Conservation (phyloP, 2,113 vertebrate genomes). For the Mesocricetus auratus region DNA sequence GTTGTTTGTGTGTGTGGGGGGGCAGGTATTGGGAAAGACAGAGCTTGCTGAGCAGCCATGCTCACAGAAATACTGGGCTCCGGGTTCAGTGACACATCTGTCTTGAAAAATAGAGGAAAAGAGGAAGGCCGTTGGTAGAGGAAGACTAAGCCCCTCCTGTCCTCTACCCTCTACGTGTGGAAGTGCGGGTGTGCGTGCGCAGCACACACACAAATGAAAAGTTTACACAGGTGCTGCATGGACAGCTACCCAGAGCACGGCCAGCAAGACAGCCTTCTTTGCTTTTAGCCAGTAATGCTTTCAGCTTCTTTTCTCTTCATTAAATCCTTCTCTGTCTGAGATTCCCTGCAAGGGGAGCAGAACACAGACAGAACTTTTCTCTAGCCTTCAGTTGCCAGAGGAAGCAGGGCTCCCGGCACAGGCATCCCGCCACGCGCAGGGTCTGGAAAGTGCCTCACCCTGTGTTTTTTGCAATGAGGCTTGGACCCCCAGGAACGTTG, state of each 20-base stretch:
- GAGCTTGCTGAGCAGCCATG: neutral
- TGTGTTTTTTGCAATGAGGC: neutral
- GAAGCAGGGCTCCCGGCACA: neutral
- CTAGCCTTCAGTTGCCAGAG: neutral
- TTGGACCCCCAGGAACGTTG: constrained; percentile 40
- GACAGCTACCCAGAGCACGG: neutral
- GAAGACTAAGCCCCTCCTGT: neutral
- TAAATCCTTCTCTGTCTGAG: constrained; percentile 7
- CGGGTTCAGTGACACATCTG: neutral
- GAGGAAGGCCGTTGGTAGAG: neutral
- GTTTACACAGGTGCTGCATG: neutral
- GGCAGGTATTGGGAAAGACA: too few relatives aligned
- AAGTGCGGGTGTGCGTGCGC: neutral
- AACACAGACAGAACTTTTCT: neutral
- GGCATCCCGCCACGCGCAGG: neutral
- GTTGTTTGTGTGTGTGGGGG: neutral
- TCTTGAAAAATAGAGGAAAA: neutral
- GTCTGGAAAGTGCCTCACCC: neutral
- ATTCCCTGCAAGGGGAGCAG: neutral
- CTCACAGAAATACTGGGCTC: neutral
- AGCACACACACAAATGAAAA: neutral
- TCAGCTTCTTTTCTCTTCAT: constrained; percentile 43
- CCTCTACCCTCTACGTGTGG: neutral
- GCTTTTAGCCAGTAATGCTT: neutral
- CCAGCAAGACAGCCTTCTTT: neutral